Conservation (phyloP, 1,140 invertebrate genomes). For the Drosophila rhopaloa region DNA sequence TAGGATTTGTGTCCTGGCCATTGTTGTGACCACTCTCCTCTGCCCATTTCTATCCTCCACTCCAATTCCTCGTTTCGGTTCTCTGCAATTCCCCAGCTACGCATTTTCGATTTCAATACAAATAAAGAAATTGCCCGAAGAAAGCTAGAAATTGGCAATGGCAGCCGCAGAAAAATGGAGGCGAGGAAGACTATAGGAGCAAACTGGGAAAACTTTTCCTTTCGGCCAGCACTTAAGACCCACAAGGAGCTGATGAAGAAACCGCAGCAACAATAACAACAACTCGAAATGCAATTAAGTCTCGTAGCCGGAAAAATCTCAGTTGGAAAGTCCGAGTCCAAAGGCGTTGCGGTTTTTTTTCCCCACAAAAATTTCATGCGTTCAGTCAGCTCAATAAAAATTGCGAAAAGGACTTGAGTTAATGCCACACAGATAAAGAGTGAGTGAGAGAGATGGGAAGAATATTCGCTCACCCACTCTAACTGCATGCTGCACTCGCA, state of each 20-base stretch:
- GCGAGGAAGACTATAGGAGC: conserved; percentile 2
- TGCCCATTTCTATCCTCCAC: neutral
- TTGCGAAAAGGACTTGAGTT: conserved; percentile 72
- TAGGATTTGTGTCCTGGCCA: conserved; percentile 25
- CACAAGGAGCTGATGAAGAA: conserved; percentile 21
- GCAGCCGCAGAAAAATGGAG: conserved; percentile 56
- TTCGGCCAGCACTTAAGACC: conserved; percentile 72
- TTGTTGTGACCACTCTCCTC: conserved; percentile 50
- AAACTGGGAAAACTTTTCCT: conserved; percentile 69
- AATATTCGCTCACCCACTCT: conserved; percentile 5
- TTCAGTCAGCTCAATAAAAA: conserved; percentile 73
- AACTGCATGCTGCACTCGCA: conserved; percentile 59
- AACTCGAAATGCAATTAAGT: conserved; percentile 81
- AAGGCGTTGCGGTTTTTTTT: conserved; percentile 1
- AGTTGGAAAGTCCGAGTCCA: conserved; percentile 36
- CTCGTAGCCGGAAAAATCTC: conserved; percentile 54
- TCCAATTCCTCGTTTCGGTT: conserved; percentile 11
- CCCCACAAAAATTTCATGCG: conserved; percentile 76
- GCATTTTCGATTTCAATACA: conserved; percentile 81
- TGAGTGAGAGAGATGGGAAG: neutral
- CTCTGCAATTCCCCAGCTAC: conserved; percentile 59
- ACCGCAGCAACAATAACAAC: conserved; percentile 10
- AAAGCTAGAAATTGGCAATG: conserved; percentile 73
- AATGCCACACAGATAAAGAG: conserved; percentile 49
- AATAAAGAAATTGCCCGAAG: conserved; percentile 57